A percentile compares a stretch with the other conserved stretches of the same genome.
These are phyloP conservation scores for Kryptolebias ocellatus DNA, from an alignment of 2,797 vertebrate species.

Conservation along the genomic window DNA sequence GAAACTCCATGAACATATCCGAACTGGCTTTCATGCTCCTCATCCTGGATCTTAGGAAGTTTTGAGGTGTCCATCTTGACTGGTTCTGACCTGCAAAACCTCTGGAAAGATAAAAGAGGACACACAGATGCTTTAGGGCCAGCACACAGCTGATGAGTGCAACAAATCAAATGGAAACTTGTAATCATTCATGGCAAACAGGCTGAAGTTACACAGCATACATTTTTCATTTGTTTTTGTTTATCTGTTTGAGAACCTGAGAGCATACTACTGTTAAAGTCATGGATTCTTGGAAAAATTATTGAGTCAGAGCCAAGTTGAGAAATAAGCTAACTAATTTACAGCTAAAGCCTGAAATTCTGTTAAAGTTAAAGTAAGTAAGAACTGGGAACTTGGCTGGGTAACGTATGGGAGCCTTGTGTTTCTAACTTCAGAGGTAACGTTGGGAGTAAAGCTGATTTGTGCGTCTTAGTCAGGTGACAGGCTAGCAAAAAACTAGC, in stretches of 20 bases:
- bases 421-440: conserved; percentile 11
- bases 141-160: not conserved
- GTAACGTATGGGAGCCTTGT: conserved; percentile 16
- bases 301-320: conserved; percentile 12
- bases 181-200: not conserved
- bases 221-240: too few relatives aligned
- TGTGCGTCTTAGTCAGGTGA: conserved; percentile 56
- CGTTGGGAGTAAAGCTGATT: conserved; percentile 55
- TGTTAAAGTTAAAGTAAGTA: not conserved
- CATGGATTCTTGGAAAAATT: conserved; percentile 3
- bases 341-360: not conserved
- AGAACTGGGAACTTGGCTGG: not conserved
- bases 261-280: too few relatives aligned
- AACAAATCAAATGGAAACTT: not conserved
- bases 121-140: not conserved
- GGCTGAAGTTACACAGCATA: not conserved
- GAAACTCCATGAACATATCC: conserved; percentile 94
- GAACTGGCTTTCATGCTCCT: conserved; percentile 89
- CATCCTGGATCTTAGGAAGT: conserved; percentile 91
- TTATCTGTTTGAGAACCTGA: too few relatives aligned
- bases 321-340: conserved; percentile 16
- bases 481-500: conserved; percentile 52
- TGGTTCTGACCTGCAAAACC: conserved; percentile 32
- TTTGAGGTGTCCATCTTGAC: conserved; percentile 90
- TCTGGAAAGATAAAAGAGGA: not conserved